A percentile compares a stretch with the other conserved stretches of the same genome.
These are phyloP conservation scores for Mesorhabditis sp. DNA, from an alignment of 2,888 invertebrate species.

Conservation along the genomic window DNA sequence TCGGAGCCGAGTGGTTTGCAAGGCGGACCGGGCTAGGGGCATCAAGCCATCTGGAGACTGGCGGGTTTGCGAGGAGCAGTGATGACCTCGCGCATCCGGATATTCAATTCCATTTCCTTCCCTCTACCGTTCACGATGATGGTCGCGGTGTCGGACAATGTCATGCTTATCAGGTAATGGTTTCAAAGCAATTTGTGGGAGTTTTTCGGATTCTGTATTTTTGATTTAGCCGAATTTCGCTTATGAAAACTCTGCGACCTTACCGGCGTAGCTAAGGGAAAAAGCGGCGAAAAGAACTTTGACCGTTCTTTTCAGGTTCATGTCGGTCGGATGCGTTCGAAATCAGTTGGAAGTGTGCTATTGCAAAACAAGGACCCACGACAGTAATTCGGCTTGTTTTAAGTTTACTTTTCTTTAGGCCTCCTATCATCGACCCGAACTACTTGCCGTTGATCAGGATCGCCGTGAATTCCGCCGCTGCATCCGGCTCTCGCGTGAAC, in stretches of 20 bases:
- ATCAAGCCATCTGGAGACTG: slow-evolving; percentile 62
- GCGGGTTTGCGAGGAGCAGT: slow-evolving; percentile 61
- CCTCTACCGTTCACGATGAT: slow-evolving; percentile 63
- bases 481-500: slow-evolving; percentile 45
- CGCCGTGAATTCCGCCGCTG: slow-evolving; percentile 46
- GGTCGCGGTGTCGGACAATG: slow-evolving; percentile 60
- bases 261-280: no score
- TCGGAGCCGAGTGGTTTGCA: slow-evolving; percentile 27
- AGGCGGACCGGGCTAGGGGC: slow-evolving; percentile 59
- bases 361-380: slow-evolving; percentile 74
- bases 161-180: slow-evolving; percentile 61
- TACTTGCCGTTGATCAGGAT: slow-evolving; percentile 67
- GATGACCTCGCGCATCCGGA: slow-evolving; percentile 59
- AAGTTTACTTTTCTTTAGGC: slow-evolving; percentile 58
- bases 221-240: no score
- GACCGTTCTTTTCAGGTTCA: slow-evolving; percentile 55
- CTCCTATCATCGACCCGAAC: slow-evolving; percentile 84
- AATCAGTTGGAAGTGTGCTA: slow-evolving; percentile 77
- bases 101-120: slow-evolving; percentile 64
- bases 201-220: no score
- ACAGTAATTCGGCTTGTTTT: slow-evolving; percentile 45
- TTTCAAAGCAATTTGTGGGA: no score
- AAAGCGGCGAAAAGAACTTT: no score
- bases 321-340: slow-evolving; percentile 71
- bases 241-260: no score